These are phyloP conservation scores for Pseudachorutes palmiensis DNA, from an alignment of 1,140 invertebrate species.

Conservation along the genomic window DNA sequence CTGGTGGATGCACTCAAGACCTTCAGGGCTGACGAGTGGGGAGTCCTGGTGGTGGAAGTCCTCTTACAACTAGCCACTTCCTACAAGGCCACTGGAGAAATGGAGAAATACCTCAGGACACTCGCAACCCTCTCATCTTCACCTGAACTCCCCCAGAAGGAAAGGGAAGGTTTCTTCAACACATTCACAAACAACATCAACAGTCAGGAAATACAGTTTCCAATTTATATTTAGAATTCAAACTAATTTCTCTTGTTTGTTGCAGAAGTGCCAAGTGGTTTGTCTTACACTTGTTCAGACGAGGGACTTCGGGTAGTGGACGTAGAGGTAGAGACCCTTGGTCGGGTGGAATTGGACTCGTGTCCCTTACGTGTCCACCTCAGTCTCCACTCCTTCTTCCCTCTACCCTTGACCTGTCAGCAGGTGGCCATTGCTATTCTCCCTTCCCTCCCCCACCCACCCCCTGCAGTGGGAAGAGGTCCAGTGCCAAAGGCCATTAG, in stretches of 20 bases:
- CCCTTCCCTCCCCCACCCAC: constrained; percentile 15
- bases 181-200: background rate
- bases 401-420: constrained; percentile 25
- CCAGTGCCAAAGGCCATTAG: background rate
- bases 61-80: constrained; percentile 75
- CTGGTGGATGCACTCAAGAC: constrained; percentile 75
- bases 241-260: background rate
- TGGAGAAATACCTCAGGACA: constrained; percentile 53
- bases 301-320: constrained; percentile 34
- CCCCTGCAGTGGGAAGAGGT: background rate
- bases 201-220: background rate
- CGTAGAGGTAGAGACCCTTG: constrained; percentile 25
- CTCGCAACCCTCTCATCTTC: constrained; percentile 36
- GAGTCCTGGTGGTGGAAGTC: constrained; percentile 66
- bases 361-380: constrained; percentile 36
- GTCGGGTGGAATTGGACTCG: constrained; percentile 35
- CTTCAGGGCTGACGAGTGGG: constrained; percentile 80
- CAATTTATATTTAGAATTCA: background rate
- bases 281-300: constrained; percentile 36
- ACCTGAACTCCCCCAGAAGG: background rate
- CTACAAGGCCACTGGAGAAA: constrained; percentile 68
- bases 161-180: background rate
- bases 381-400: constrained; percentile 33
- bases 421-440: constrained; percentile 28
- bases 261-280: constrained; percentile 25